Evolutionary conservation across 2,113 vertebrate species (phyloP), one percentile per base, ranked within the genome.

Genomic region (Hirundichthys speculiger): DNA sequence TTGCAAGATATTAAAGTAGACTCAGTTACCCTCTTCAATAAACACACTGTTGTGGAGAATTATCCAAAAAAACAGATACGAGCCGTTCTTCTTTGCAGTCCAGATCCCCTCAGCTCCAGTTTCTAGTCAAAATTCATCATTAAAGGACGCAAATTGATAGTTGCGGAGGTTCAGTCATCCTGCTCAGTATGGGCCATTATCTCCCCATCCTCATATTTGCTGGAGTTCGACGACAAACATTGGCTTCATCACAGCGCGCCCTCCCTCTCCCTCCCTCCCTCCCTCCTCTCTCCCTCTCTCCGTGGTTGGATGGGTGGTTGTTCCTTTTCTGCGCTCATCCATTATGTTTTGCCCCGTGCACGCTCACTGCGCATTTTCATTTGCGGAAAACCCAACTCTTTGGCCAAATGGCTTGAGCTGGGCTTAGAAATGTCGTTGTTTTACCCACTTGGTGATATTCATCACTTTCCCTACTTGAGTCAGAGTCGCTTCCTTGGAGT

Each of bases 211-310:
- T 89, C 73, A 75, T 81, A 79, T 82, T 79, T 80, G 80, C 76
- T 79, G 75, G 86, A 90, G 84, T 88, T 88, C 80, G 48, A 82
- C 71, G 80, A 64, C 80, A 74, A 84, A 78, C 76, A 74, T 55
- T 70, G 66, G 61, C 80, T 83, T 75, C 64, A 63, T 59, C 82
- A 67, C 81, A 64, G 2, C 39, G 11, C 52, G 52, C 84, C 56
- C 71, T 58, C 69, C 57, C 67, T 27, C 60, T 42, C 49, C 24
- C 54, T 21, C 67, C 40, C 59, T 45, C 47, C 47, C 61, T 66
- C 27, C 15, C 49, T 46, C 49, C 21, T 52, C 22, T 20, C 19
- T 39, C 27, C n/a, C 50, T 40, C 38, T 50, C 54, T 69, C 39
- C 63, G 19, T 73, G 69, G 60, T 84, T 34, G 79, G 79, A 79